Conservation (phyloP, 2,888 invertebrate species). For the Mythimna lalbum region DNA sequence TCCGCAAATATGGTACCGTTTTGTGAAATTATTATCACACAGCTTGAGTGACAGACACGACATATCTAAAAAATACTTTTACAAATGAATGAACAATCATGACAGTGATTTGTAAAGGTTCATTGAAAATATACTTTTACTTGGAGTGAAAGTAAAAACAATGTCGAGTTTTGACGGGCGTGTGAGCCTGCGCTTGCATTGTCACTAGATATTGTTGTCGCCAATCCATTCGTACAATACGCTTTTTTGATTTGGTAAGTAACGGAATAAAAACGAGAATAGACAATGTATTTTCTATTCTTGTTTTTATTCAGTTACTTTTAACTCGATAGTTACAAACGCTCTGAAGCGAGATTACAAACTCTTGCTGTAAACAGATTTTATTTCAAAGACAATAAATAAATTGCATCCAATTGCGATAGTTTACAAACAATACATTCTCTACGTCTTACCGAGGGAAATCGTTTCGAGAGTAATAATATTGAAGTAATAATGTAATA, state of each 20-base stretch:
- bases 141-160: constrained; percentile 34
- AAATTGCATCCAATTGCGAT: background rate
- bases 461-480: background rate
- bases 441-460: background rate
- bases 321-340: background rate
- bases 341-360: background rate
- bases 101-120: constrained; percentile 5
- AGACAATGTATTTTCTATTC: background rate
- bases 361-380: background rate
- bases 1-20: background rate
- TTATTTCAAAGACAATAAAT: background rate
- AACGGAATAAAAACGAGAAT: too few relatives aligned
- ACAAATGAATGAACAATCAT: constrained; percentile 5
- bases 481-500: too few relatives aligned
- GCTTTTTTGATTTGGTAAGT: background rate
- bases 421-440: background rate
- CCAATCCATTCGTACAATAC: background rate
- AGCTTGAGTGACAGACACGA: background rate
- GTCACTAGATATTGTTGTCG: constrained; percentile 23
- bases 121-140: constrained; percentile 21
- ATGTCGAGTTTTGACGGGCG: constrained; percentile 2
- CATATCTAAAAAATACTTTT: background rate
- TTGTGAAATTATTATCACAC: background rate
- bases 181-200: constrained; percentile 32
- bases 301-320: background rate